phyloP scores from a whole-genome alignment of 1,140 invertebrate genomes.

The Procambarus clarkii region DNA sequence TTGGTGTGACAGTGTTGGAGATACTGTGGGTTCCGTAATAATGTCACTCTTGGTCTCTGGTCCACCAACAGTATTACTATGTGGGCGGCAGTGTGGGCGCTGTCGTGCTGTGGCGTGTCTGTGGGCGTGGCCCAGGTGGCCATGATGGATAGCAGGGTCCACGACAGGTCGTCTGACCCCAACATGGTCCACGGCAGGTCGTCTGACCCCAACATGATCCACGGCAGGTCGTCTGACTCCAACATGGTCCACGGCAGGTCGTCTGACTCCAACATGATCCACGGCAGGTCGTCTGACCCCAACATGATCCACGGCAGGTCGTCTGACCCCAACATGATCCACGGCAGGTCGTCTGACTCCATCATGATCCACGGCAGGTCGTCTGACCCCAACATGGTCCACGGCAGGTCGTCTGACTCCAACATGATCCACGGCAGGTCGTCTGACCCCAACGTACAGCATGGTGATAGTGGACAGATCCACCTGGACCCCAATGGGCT shows the following conservation, averaged over 20 bases:
- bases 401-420: slow-evolving; percentile 7
- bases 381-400: too few species aligned
- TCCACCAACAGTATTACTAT: background rate
- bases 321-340: too few species aligned
- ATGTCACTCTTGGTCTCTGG: too few species aligned
- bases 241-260: slow-evolving; percentile 3
- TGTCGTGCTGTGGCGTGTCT: background rate
- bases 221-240: slow-evolving; percentile 2
- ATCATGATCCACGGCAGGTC: slow-evolving; percentile 3
- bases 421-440: slow-evolving; percentile 25
- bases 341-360: slow-evolving; percentile 7
- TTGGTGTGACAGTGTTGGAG: too few species aligned
- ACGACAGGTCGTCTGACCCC: slow-evolving; percentile 9
- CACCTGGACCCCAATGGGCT: slow-evolving; percentile 1
- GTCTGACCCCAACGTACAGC: slow-evolving; percentile 33
- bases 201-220: slow-evolving; percentile 5
- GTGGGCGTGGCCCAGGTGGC: background rate
- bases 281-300: slow-evolving; percentile 11
- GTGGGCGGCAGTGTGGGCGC: background rate
- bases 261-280: too few species aligned
- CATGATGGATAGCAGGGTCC: too few species aligned
- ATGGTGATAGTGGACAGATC: slow-evolving; percentile 6
- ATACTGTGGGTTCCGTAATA: too few species aligned
- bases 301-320: slow-evolving; percentile 3
- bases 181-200: background rate